phyloP scores from a whole-genome alignment of 1,140 invertebrate species.

The Samia ricini region DNA sequence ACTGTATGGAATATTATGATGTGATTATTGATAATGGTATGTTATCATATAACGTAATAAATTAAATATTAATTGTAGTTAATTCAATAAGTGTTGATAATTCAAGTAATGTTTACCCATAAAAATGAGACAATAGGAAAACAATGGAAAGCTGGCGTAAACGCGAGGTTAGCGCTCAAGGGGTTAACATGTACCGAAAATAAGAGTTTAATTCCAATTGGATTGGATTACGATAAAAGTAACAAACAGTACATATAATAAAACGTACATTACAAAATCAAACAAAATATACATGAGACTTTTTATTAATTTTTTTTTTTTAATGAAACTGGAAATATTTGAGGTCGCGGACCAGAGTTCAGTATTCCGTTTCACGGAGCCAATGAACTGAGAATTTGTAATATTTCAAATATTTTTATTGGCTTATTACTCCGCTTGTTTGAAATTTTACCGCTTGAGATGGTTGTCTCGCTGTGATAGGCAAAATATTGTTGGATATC shows the following conservation, averaged over 20 bases:
- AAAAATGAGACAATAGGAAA: too few relatives aligned
- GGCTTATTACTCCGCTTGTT: too few relatives aligned
- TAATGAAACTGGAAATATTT: constrained; percentile 17
- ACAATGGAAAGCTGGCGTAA: too few relatives aligned
- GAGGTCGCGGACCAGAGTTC: neutral
- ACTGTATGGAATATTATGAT: too few relatives aligned
- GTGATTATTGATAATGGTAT: too few relatives aligned
- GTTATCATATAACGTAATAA: neutral
- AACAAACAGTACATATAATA: constrained; percentile 12
- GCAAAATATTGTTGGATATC: too few relatives aligned
- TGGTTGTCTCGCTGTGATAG: too few relatives aligned
- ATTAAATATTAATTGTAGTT: neutral
- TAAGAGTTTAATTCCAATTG: neutral
- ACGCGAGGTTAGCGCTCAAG: too few relatives aligned
- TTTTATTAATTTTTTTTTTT: constrained; percentile 19
- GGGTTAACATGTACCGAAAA: too few relatives aligned
- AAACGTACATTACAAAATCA: constrained; percentile 18
- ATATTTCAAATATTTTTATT: neutral
- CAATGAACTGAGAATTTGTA: neutral
- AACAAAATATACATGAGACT: constrained; percentile 16
- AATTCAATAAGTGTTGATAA: neutral
- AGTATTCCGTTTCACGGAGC: neutral
- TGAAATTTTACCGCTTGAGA: neutral
- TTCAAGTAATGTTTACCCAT: too few relatives aligned
- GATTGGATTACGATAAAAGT: constrained; percentile 6